Evolutionary conservation across 2,888 invertebrate species (phyloP), one percentile per base, ranked within the genome.

Genomic region (Mimas tiliae): DNA sequence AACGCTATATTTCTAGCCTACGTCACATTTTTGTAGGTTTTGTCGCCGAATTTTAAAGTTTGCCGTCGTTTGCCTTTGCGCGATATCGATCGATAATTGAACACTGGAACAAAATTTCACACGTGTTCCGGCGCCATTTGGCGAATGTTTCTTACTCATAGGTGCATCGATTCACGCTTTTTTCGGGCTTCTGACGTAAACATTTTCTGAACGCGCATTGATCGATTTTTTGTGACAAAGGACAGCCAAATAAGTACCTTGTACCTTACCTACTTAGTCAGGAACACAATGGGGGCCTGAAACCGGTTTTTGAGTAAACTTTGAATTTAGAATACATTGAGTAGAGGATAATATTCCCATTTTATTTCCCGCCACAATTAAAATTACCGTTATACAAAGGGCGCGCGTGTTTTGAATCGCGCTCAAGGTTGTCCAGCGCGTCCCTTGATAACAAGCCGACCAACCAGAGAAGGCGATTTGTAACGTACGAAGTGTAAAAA

Each of bases 361-460:
- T 63, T 62, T 45, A 27, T 48, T 47, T 74, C 77, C 71, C 78
- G 79, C 79, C 73, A 68, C 68, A 71, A n/a, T 51, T 48, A 48
- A 73, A 75, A 75, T 80, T 75, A 78, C 85, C 87, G 89, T 88
- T 89, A 83, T 63, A 71, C 72, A 81, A 73, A 79, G 79, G 85
- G 83, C 72, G 80, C 79, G 82, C 83, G 75, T 82, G 76, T 82
- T 85, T 82, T 81, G 81, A 81, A 82, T 78, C 70, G 68, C 67
- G 68, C 71, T 84, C 88, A 90, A 90, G 89, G 90, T 79, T 83
- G 73, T 66, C 62, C 67, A 66, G 68, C 69, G 88, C 88, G 88
- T 89, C 87, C 83, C 80, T 72, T 83, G 92, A 91, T 92, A 91
- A 91, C 88, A 85, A 58, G 80, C 72, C 86, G 79, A 74, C 92